phyloP scores from a whole-genome alignment of 37 sponge, comb jelly and placozoan genomes.

The Mnemiopsis leidyi region DNA sequence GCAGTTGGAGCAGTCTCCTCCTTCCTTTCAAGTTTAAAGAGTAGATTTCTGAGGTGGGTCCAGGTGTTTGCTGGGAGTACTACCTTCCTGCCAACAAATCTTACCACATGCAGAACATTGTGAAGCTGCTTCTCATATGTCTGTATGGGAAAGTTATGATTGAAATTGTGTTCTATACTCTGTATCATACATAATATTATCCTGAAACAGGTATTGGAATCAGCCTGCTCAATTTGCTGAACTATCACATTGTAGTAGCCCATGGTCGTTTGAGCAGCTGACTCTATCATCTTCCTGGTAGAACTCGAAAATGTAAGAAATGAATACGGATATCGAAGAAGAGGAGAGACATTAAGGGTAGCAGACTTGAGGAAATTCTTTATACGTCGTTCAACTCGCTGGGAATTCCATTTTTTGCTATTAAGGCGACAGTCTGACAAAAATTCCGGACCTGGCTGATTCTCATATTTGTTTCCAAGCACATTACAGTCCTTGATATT shows the following conservation, averaged over 20 bases:
- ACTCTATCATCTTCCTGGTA: constrained; percentile 40
- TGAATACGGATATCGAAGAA: constrained; percentile 22
- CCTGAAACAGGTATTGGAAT: constrained; percentile 29
- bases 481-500: constrained; percentile 52
- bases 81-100: constrained; percentile 34
- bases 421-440: neutral
- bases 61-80: neutral
- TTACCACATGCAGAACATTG: neutral
- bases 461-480: neutral
- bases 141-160: neutral
- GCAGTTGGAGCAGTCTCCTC: neutral
- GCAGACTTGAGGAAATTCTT: constrained; percentile 21
- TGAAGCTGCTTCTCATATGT: neutral
- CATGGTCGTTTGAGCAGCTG: neutral
- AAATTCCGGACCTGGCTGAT: neutral
- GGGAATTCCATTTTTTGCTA: neutral
- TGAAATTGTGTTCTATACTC: constrained; percentile 4
- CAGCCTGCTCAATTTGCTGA: constrained; percentile 58
- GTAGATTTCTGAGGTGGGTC: neutral
- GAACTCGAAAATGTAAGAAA: neutral
- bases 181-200: constrained; percentile 52
- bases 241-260: constrained; percentile 29
- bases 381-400: neutral
- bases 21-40: neutral
- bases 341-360: constrained; percentile 34